Percentiles rank a stretch among this genome's conserved stretches.
These are phyloP conservation scores for Leptopilina boulardi DNA, from an alignment of 1,140 invertebrate species.

Conservation along the genomic window DNA sequence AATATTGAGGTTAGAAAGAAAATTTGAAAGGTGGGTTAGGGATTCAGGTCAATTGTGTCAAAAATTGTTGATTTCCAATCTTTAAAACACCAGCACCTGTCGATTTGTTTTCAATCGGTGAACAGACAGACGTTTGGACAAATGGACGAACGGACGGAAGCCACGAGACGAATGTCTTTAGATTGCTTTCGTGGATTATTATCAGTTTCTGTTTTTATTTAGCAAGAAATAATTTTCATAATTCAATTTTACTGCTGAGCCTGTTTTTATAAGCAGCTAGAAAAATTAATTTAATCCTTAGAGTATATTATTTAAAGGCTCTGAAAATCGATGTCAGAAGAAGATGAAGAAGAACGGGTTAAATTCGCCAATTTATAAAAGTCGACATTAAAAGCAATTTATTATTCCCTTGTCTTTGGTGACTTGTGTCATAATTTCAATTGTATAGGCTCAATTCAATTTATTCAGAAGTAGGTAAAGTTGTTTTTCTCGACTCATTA, in stretches of 20 bases:
- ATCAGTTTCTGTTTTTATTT: not conserved
- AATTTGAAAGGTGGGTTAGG: slow-evolving; percentile 1
- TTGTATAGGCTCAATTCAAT: not conserved
- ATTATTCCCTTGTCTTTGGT: not conserved
- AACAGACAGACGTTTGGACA: slow-evolving; percentile 3
- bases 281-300: not conserved
- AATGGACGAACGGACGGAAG: slow-evolving; percentile 34
- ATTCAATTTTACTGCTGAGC: not conserved
- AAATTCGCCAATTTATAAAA: not conserved
- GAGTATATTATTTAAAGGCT: not conserved
- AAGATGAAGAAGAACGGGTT: not conserved
- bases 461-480: not conserved
- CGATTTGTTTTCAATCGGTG: slow-evolving; percentile 46
- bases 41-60: slow-evolving; percentile 46
- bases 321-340: not conserved
- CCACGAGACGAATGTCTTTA: slow-evolving; percentile 19
- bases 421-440: not conserved
- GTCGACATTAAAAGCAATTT: not conserved
- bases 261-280: not conserved
- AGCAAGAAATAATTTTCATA: not conserved
- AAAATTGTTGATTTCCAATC: slow-evolving; percentile 56
- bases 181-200: not conserved
- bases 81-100: slow-evolving; percentile 44
- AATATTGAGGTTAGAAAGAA: not conserved
- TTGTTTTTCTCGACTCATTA: not conserved